Evolutionary conservation across 2,888 invertebrate species (phyloP).

Genomic region (Drosophila gaucha): DNA sequence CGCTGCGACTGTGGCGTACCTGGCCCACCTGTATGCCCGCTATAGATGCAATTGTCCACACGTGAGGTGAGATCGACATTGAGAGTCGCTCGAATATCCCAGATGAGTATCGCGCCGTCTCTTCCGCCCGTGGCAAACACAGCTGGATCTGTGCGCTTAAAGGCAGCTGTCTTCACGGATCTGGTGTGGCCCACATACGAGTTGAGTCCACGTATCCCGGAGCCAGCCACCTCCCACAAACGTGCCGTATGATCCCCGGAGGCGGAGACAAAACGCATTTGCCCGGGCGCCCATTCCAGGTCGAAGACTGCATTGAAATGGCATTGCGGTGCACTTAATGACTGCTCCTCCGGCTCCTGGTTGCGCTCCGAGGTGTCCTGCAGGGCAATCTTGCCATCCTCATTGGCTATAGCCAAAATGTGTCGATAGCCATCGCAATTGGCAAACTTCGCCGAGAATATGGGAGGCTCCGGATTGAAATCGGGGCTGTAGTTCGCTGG

Average conservation of each 20-base stretch:
- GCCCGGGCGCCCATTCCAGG: slow-evolving; percentile 92
- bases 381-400: slow-evolving; percentile 89
- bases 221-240: slow-evolving; percentile 90
- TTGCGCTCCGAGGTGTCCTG: slow-evolving; percentile 86
- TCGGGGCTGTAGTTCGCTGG: slow-evolving; percentile 85
- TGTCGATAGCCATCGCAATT: slow-evolving; percentile 88
- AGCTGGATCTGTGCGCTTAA: slow-evolving; percentile 88
- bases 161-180: slow-evolving; percentile 93
- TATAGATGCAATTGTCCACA: slow-evolving; percentile 90
- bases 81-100: slow-evolving; percentile 90
- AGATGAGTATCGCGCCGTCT: slow-evolving; percentile 94
- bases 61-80: slow-evolving; percentile 85
- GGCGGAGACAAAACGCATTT: slow-evolving; percentile 92
- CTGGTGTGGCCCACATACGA: slow-evolving; percentile 91
- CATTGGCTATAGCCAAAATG: slow-evolving; percentile 92
- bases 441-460: slow-evolving; percentile 92
- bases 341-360: slow-evolving; percentile 83
- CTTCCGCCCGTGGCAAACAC: slow-evolving; percentile 95
- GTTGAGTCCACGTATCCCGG: slow-evolving; percentile 85
- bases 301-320: slow-evolving; percentile 96
- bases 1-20: slow-evolving; percentile 86
- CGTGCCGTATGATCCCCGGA: slow-evolving; percentile 93
- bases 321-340: slow-evolving; percentile 86
- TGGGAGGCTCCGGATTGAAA: slow-evolving; percentile 89
- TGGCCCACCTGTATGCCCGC: slow-evolving; percentile 83